Conservation (phyloP, 1,140 invertebrate genomes). For the Wiebesia pumilae region DNA sequence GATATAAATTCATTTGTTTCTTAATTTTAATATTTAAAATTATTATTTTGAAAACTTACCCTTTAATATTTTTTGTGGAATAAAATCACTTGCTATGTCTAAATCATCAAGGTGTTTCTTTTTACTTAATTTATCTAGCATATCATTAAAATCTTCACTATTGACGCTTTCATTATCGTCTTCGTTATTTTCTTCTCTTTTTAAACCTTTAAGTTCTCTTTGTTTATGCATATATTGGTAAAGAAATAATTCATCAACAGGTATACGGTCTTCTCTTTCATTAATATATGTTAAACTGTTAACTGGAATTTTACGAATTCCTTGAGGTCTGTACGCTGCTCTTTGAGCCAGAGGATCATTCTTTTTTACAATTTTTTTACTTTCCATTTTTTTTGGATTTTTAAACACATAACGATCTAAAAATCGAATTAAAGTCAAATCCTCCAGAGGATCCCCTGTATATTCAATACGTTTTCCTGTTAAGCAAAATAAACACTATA, state of each 20-base stretch:
- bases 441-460: slow-evolving; percentile 92
- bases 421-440: slow-evolving; percentile 92
- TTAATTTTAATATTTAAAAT: neutral
- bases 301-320: slow-evolving; percentile 79
- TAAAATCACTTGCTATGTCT: slow-evolving; percentile 74
- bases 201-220: slow-evolving; percentile 59
- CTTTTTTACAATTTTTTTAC: slow-evolving; percentile 63
- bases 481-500: slow-evolving; percentile 51
- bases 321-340: slow-evolving; percentile 79
- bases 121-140: slow-evolving; percentile 81
- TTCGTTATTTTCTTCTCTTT: slow-evolving; percentile 71
- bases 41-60: slow-evolving; percentile 53
- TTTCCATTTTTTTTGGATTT: slow-evolving; percentile 89
- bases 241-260: slow-evolving; percentile 88
- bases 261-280: slow-evolving; percentile 81
- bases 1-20: neutral
- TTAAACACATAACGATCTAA: slow-evolving; percentile 96
- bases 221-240: slow-evolving; percentile 78
- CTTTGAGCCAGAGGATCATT: slow-evolving; percentile 69
- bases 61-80: slow-evolving; percentile 66
- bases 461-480: slow-evolving; percentile 86
- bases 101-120: slow-evolving; percentile 78
- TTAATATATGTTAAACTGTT: slow-evolving; percentile 83
- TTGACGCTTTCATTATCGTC: slow-evolving; percentile 88
- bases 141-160: slow-evolving; percentile 92